These are phyloP conservation scores for Scophthalmus maximus DNA, from an alignment of 2,113 vertebrate species.

Conservation along the genomic window DNA sequence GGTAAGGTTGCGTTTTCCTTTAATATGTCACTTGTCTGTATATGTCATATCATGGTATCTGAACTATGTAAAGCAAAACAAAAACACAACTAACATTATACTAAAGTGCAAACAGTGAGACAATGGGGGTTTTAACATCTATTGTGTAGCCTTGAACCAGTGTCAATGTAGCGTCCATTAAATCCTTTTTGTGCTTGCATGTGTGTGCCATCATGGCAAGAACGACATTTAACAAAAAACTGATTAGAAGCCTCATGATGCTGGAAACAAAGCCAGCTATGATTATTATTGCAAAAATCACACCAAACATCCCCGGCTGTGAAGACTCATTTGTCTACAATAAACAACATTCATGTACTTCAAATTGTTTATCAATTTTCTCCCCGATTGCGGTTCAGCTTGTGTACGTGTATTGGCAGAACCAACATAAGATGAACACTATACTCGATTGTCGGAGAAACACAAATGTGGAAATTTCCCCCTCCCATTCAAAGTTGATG, in stretches of 20 bases:
- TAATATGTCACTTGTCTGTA: too few relatives aligned
- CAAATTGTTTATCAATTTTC: neutral
- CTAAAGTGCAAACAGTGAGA: neutral
- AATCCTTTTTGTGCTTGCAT: too few relatives aligned
- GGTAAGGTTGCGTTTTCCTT: too few relatives aligned
- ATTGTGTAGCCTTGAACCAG: neutral
- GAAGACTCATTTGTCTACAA: too few relatives aligned
- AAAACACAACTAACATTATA: too few relatives aligned
- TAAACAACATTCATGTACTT: conserved; percentile 21
- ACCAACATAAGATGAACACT: neutral
- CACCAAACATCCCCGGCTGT: conserved; percentile 20
- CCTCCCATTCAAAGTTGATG: neutral
- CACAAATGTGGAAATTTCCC: neutral
- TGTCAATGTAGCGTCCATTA: neutral
- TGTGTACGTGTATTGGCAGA: neutral
- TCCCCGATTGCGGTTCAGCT: conserved; percentile 1
- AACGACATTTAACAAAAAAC: too few relatives aligned
- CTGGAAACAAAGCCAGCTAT: too few relatives aligned
- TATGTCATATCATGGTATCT: too few relatives aligned
- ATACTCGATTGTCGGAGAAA: neutral
- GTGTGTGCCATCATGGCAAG: too few relatives aligned
- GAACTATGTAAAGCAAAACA: too few relatives aligned
- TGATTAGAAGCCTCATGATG: too few relatives aligned
- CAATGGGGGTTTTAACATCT: neutral
- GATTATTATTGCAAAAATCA: too few relatives aligned